Base-by-base conservation (phyloP, 2,113 vertebrate species). In the Heloderma charlesbogerti region DNA sequence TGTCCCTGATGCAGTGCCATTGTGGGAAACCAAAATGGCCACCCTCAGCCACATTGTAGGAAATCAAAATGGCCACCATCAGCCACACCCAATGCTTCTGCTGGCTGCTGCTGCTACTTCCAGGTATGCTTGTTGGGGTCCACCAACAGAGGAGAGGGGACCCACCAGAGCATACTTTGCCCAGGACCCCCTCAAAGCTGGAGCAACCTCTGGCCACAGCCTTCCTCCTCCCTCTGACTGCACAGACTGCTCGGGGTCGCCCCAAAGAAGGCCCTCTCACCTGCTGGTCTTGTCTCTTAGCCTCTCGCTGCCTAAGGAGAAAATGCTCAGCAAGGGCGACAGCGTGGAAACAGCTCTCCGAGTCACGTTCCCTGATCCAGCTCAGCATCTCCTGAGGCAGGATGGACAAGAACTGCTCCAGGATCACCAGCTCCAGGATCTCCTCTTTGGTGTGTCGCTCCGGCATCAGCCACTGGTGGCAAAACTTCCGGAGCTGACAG, bases 401-500 rank as follows among this genome's bases (percentile, higher is more conserved):
- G 88, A 90, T 77, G 31, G 40, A 16, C 69, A 90, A 10, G 71
- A 90, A 90, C 57, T 90, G 88, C 69, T 90, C 88, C 57, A 90
- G 81, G 81, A 84, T 90, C 81, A 90, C 71, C 81, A 90, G 40
- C 54, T 90, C 88, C 54, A 90, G 37, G 54, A 90, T 84, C 71
- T 90, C 71, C 57, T 90, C 88, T 34, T 90, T 90, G 71, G 81
- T 84, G 40, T 10, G 88, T 5, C 27, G 60, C 54, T 90, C 71
- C 0, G 88, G 88, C 81, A 37, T 84, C 54, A 89, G 81, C 88
- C 71, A 89, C 71, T n/a, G 88, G 12, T 84, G 54, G 54, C 88
- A 90, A 84, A 90, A 74, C 15, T 37, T 84, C 71, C 88, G 69
- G 6, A 90, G 88, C 13, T 84, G 88, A 18, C 88, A 84, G 69